Evolutionary conservation across 2,797 vertebrate species (phyloP).

Genomic region (Mus caroli): DNA sequence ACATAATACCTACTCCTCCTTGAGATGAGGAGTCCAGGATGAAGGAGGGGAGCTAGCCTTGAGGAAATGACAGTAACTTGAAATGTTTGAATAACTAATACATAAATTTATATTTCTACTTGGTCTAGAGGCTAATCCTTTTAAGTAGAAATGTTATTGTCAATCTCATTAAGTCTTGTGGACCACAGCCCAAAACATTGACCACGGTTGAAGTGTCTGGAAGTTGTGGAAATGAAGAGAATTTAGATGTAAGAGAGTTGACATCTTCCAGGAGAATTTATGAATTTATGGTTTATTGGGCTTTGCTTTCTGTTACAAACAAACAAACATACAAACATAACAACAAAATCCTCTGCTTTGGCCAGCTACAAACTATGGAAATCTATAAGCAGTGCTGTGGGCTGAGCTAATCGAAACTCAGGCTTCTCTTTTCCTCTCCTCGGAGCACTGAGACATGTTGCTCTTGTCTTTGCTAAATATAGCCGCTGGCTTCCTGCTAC

Average conservation of each 20-base stretch:
- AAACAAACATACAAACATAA: neutral
- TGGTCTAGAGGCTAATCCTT: neutral
- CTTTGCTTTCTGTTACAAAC: conserved; percentile 39
- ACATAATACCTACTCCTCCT: neutral
- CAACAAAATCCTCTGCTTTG: neutral
- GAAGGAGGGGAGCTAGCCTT: neutral
- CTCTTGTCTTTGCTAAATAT: conserved; percentile 81
- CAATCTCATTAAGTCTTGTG: neutral
- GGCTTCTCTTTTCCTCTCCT: conserved; percentile 66
- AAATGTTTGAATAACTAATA: neutral
- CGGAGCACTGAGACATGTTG: conserved; percentile 36
- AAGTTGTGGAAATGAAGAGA: conserved; percentile 50
- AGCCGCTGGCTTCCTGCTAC: conserved; percentile 74
- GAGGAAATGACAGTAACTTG: neutral
- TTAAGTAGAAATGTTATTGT: neutral
- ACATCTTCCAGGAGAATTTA: conserved; percentile 19
- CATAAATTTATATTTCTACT: neutral
- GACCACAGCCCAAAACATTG: neutral
- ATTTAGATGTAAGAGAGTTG: neutral
- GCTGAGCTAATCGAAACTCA: conserved; percentile 45
- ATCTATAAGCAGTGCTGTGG: conserved; percentile 51
- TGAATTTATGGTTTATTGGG: neutral
- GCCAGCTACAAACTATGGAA: conserved; percentile 65
- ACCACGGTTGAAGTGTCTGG: neutral
- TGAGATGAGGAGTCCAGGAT: neutral